A percentile compares a stretch with the other conserved stretches of the same genome.
Conservation (phyloP, 2,797 vertebrate genomes). For the Xiphophorus birchmanni region DNA sequence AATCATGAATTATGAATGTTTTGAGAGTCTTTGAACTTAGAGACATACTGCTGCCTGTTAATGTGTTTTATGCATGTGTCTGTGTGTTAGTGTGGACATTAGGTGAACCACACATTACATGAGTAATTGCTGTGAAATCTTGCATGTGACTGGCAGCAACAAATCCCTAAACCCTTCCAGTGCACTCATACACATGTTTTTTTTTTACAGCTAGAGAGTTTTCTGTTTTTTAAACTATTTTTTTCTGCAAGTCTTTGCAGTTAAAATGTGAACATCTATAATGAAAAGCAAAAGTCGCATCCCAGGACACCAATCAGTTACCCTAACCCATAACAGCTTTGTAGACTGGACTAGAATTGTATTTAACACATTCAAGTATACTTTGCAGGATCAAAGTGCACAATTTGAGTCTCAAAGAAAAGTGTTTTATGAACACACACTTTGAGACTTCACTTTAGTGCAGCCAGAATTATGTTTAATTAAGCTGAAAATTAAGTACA, state of each 20-base stretch:
- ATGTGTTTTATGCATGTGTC: background rate
- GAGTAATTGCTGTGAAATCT: background rate
- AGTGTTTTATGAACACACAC: background rate
- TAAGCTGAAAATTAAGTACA: background rate
- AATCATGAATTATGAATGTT: slow-evolving; percentile 1
- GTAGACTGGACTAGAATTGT: background rate
- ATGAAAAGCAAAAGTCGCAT: background rate
- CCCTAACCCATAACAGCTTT: background rate
- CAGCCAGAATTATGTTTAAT: background rate
- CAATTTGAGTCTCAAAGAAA: background rate
- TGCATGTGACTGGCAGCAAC: background rate
- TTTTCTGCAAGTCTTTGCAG: background rate
- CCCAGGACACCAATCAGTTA: background rate
- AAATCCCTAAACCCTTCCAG: background rate
- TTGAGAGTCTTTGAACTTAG: background rate
- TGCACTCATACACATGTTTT: background rate
- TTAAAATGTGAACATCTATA: background rate
- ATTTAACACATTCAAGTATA: background rate
- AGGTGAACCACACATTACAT: background rate
- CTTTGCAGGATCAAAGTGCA: background rate
- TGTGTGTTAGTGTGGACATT: background rate
- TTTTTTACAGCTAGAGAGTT: background rate
- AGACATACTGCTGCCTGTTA: background rate
- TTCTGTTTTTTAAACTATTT: background rate
- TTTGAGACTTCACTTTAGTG: background rate